Conservation (phyloP, 1,140 invertebrate species). For the Leptinotarsa undecemlineata region DNA sequence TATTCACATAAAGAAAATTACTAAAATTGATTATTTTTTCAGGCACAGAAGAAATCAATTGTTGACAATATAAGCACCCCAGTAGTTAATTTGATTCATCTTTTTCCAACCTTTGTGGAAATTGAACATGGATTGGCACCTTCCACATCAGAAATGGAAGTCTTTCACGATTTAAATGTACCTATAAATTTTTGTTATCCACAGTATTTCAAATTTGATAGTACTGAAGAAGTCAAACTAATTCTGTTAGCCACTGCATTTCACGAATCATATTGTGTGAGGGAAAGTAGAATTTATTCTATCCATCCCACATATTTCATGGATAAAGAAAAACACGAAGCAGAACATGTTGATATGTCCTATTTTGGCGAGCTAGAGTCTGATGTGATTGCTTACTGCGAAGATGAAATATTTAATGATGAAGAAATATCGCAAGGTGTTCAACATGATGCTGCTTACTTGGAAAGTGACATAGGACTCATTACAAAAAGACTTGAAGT, state of each 20-base stretch:
- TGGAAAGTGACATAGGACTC: neutral
- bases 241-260: slow-evolving; percentile 17
- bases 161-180: slow-evolving; percentile 29
- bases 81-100: slow-evolving; percentile 35
- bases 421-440: neutral
- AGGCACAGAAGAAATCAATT: slow-evolving; percentile 30
- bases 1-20: neutral
- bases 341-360: slow-evolving; percentile 16
- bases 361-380: slow-evolving; percentile 25
- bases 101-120: slow-evolving; percentile 43
- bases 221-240: slow-evolving; percentile 11
- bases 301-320: neutral
- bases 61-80: slow-evolving; percentile 31
- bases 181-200: slow-evolving; percentile 42
- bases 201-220: slow-evolving; percentile 35
- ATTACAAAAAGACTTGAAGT: neutral
- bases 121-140: slow-evolving; percentile 40
- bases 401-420: neutral
- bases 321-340: neutral
- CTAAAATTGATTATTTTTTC: slow-evolving; percentile 22
- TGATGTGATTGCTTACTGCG: slow-evolving; percentile 4
- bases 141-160: slow-evolving; percentile 34
- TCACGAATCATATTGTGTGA: slow-evolving; percentile 10
- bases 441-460: neutral
- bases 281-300: neutral